Base-by-base conservation (phyloP, 2,113 vertebrate genomes). In the Mus pahari region DNA sequence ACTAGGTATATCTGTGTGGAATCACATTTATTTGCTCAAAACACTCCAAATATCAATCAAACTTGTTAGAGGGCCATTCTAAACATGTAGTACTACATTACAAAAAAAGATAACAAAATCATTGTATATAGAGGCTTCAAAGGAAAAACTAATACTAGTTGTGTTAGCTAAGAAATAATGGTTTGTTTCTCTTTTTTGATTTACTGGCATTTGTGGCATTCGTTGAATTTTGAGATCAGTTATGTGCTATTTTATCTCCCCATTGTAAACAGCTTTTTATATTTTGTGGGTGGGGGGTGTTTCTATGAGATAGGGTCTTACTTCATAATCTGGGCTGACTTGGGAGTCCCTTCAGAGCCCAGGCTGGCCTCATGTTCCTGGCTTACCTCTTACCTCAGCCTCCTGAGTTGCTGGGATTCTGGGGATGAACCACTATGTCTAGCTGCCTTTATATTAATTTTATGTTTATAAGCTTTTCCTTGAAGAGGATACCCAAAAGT, bases 271-370 rank as follows among this genome's bases (percentile, higher is more conserved):
- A 86, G 7, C 45, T 36, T 36, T 36, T 50, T 33, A 33, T 19
- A 66, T 33, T 66, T 31, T 5, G 6, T 7, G 2, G 73, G 31
- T 3, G 10, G 3, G 13, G n/a, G 0, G 6, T 45, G 39, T 45
- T 7, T 62, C 55, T 83, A 45, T 66, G 60, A 86, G 82, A 66
- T 20, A 19, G 28, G 4, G 26, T 84, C 4, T 84, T 4, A 6
- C 24, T 64, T 11, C 45, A 26, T 64, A 5, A 28, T 60, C 39
- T 62, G 64, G 39, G 26, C 28, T 86, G 60, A 66, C 42, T n/a
- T 26, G 24, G 13, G 31, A 28, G 24, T 39, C 24, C 26, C 3
- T 10, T 83, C 26, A n/a, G 58, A 42, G 62, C 62, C 62, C 31
- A 68, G 42, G 31, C 31, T 70, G 45, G 2, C 62, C 64, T 70